Conservation (phyloP, 2,888 invertebrate genomes). For the Anticlea derivata region DNA sequence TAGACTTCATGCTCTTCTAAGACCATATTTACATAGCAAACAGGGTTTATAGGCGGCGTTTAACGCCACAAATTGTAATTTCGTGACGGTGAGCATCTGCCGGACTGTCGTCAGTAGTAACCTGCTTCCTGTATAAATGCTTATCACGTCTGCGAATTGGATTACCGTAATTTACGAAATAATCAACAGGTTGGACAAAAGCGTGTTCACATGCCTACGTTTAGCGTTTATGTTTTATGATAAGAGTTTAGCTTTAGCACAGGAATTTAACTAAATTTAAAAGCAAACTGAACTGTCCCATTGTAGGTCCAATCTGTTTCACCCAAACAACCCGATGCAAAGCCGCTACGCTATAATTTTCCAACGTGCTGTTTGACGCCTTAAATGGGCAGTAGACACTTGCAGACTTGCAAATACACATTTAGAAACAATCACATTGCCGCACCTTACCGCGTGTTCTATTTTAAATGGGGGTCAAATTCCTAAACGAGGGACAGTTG, state of each 20-base stretch:
- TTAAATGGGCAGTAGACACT: no score
- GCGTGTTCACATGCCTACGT: conserved; percentile 17
- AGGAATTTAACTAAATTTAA: no score
- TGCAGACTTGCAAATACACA: no score
- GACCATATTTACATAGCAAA: neutral
- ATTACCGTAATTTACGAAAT: conserved; percentile 16
- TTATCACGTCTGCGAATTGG: conserved; percentile 4
- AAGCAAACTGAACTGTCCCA: no score
- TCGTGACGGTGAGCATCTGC: neutral
- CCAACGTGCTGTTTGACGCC: no score
- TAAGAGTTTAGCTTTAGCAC: no score
- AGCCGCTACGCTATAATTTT: no score
- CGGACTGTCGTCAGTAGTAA: neutral
- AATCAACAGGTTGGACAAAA: conserved; percentile 40
- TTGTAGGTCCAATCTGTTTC: no score
- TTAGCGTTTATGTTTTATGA: neutral
- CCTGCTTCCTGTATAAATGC: conserved; percentile 1
- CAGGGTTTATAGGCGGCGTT: neutral
- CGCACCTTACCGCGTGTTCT: no score
- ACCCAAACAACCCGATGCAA: no score
- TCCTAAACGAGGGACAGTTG: neutral
- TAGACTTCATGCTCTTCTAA: conserved; percentile 4
- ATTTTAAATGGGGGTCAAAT: neutral
- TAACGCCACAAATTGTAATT: neutral
- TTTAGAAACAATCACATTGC: no score